These are phyloP conservation scores for Drosophila engyochracea DNA, from an alignment of 2,888 invertebrate species.

Conservation along the genomic window DNA sequence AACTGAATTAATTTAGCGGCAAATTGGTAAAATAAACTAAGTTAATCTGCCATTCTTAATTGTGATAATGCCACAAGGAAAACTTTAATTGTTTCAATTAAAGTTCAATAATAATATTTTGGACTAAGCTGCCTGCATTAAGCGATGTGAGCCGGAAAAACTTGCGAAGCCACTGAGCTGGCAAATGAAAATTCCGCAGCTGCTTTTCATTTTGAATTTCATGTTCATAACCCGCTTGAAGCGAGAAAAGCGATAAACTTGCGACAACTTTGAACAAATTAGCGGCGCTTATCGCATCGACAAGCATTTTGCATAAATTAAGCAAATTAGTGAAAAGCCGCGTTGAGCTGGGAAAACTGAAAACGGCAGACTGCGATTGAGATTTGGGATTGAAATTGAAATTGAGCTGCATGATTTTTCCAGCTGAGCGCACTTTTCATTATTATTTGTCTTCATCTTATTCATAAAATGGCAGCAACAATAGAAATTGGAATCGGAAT, in stretches of 20 bases:
- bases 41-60: background rate
- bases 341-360: slow-evolving; percentile 39
- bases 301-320: slow-evolving; percentile 82
- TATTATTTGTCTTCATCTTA: slow-evolving; percentile 61
- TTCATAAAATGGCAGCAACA: slow-evolving; percentile 61
- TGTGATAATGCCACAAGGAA: slow-evolving; percentile 3
- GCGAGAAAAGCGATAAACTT: slow-evolving; percentile 45
- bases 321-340: slow-evolving; percentile 74
- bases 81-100: slow-evolving; percentile 14
- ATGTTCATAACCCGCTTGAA: slow-evolving; percentile 27
- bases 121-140: slow-evolving; percentile 38
- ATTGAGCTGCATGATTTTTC: slow-evolving; percentile 59
- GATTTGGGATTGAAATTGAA: slow-evolving; percentile 29
- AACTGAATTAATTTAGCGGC: background rate
- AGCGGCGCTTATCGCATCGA: slow-evolving; percentile 69
- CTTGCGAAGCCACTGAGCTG: slow-evolving; percentile 43
- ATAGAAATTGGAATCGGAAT: slow-evolving; percentile 30
- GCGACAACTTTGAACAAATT: slow-evolving; percentile 77
- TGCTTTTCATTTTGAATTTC: slow-evolving; percentile 34
- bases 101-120: slow-evolving; percentile 43
- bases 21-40: background rate
- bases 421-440: slow-evolving; percentile 68
- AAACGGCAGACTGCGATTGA: slow-evolving; percentile 26
- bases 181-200: slow-evolving; percentile 56
- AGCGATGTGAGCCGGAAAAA: slow-evolving; percentile 45